Evolutionary conservation across 2,888 invertebrate genomes (phyloP).

Genomic region (Aromia moschata): DNA sequence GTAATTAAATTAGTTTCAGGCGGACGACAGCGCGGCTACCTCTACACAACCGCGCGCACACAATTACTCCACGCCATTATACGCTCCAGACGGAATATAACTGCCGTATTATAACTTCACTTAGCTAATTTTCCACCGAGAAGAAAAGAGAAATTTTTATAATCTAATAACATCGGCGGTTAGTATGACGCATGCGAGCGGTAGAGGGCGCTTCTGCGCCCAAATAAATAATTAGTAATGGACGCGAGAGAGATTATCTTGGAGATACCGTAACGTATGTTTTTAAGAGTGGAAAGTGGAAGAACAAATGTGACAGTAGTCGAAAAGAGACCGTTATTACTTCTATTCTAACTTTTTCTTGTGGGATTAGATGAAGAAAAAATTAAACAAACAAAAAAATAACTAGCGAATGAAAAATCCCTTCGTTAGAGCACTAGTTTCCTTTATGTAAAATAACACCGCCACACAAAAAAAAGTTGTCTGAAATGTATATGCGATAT

Average conservation of each 20-base stretch:
- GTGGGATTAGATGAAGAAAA: no score
- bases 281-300: no score
- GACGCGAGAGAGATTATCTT: not conserved
- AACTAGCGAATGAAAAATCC: no score
- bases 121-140: conserved; percentile 40
- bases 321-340: no score
- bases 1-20: conserved; percentile 36
- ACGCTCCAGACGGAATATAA: conserved; percentile 44
- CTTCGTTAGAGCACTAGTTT: no score
- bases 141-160: conserved; percentile 27
- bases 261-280: no score
- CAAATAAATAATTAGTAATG: not conserved
- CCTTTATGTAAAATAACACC: no score
- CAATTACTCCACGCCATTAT: conserved; percentile 34
- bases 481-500: no score
- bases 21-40: conserved; percentile 36
- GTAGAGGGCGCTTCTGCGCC: not conserved
- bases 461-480: no score
- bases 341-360: no score
- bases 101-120: conserved; percentile 45
- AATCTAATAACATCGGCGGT: conserved; percentile 7
- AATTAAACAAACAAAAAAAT: no score
- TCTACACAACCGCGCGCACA: conserved; percentile 24
- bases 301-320: no score
- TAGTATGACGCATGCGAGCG: not conserved